phyloP scores from a whole-genome alignment of 2,888 invertebrate species.

The Lysandra coridon region DNA sequence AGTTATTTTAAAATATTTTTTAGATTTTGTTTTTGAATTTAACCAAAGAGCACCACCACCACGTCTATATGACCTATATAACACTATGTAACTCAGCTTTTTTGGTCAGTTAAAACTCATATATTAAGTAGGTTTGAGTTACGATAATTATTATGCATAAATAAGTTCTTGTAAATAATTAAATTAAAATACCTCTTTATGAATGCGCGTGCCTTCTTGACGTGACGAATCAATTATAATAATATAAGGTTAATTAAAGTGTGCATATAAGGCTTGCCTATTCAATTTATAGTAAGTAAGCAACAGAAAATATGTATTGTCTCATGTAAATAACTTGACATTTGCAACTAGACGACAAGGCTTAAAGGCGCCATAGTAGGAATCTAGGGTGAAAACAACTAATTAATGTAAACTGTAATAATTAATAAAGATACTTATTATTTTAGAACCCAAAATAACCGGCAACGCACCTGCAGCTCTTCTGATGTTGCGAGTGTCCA shows the following conservation, averaged over 20 bases:
- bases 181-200: slow-evolving; percentile 5
- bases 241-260: slow-evolving; percentile 5
- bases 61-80: too few species aligned
- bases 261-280: neutral
- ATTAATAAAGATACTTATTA: too few species aligned
- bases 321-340: neutral
- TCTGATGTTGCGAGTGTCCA: too few species aligned
- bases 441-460: too few species aligned
- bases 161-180: neutral
- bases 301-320: slow-evolving; percentile 5
- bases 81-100: too few species aligned
- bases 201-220: slow-evolving; percentile 21
- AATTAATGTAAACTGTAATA: neutral
- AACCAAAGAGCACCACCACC: too few species aligned
- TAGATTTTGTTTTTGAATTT: too few species aligned
- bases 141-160: neutral
- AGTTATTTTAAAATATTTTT: too few species aligned
- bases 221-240: slow-evolving; percentile 23
- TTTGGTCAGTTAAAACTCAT: too few species aligned
- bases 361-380: neutral
- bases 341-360: neutral
- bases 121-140: neutral
- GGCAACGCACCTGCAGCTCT: too few species aligned
- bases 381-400: neutral
- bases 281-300: neutral